Conservation (phyloP, 2,888 invertebrate species). For the Frankliniella intonsa region DNA sequence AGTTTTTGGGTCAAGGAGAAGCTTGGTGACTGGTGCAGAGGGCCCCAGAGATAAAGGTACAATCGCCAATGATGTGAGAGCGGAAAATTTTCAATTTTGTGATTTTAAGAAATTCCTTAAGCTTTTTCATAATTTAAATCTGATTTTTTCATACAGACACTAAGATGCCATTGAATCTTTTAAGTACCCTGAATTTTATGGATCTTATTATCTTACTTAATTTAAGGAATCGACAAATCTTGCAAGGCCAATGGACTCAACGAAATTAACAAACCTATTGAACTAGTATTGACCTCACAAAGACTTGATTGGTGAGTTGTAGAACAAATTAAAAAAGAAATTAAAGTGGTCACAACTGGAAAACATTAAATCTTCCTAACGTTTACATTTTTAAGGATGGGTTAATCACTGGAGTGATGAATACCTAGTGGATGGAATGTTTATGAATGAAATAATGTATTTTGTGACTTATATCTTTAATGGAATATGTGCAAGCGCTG, state of each 20-base stretch:
- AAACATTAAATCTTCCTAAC: neutral
- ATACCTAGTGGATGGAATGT: neutral
- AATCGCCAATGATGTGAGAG: constrained; percentile 7
- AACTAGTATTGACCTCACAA: neutral
- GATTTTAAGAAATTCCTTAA: constrained; percentile 6
- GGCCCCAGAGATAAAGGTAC: constrained; percentile 21
- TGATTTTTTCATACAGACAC: constrained; percentile 17
- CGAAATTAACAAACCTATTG: neutral
- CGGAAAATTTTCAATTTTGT: constrained; percentile 13
- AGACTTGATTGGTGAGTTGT: constrained; percentile 15
- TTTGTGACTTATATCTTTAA: neutral
- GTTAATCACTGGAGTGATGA: no score
- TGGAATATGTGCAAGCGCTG: neutral
- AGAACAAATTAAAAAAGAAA: neutral
- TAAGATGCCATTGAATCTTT: neutral
- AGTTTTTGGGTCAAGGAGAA: constrained; percentile 12
- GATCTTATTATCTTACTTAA: constrained; percentile 18
- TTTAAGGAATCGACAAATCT: neutral
- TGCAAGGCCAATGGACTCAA: constrained; percentile 15
- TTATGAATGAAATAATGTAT: neutral
- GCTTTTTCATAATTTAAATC: constrained; percentile 8
- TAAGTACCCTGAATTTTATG: constrained; percentile 4
- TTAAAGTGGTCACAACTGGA: neutral
- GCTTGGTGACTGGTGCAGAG: constrained; percentile 19
- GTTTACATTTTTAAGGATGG: neutral